Percentiles rank a stretch among this genome's conserved stretches.
Evolutionary conservation across 2,888 invertebrate species (phyloP).

Genomic region (Dicyrtoma fusca): DNA sequence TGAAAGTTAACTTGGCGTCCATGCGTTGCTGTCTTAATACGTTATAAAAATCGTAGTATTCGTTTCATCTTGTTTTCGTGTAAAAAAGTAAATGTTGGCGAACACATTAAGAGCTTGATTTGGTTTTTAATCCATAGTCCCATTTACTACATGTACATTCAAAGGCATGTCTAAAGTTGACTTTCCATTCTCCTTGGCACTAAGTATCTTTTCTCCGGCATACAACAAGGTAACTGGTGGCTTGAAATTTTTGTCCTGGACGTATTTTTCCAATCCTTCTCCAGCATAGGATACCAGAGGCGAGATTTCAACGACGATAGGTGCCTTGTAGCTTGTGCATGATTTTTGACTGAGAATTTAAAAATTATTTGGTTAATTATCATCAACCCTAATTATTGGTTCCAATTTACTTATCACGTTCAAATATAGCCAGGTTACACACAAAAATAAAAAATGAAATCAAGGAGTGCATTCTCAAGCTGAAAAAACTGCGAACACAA

Average conservation of each 20-base stretch:
- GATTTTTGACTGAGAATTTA: conserved; percentile 61
- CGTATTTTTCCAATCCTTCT: conserved; percentile 74
- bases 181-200: conserved; percentile 30
- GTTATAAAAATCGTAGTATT: conserved; percentile 12
- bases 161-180: conserved; percentile 49
- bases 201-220: conserved; percentile 44
- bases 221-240: conserved; percentile 64
- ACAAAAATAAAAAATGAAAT: conserved; percentile 2
- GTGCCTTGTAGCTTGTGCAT: conserved; percentile 60
- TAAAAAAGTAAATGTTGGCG: conserved; percentile 26
- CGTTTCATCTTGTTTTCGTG: neutral
- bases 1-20: conserved; percentile 2
- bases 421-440: no score
- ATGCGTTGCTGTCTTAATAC: conserved; percentile 1
- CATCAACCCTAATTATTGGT: no score
- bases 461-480: neutral
- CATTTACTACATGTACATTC: conserved; percentile 43
- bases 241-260: conserved; percentile 69
- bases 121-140: conserved; percentile 6
- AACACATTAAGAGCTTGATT: conserved; percentile 30
- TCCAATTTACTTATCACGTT: no score
- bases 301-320: conserved; percentile 79
- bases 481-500: conserved; percentile 10
- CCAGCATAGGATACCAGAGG: conserved; percentile 88
- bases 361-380: no score